These are phyloP conservation scores for Ricordea florida DNA, from an alignment of 92 coral and sea anemone genomes.

Conservation along the genomic window DNA sequence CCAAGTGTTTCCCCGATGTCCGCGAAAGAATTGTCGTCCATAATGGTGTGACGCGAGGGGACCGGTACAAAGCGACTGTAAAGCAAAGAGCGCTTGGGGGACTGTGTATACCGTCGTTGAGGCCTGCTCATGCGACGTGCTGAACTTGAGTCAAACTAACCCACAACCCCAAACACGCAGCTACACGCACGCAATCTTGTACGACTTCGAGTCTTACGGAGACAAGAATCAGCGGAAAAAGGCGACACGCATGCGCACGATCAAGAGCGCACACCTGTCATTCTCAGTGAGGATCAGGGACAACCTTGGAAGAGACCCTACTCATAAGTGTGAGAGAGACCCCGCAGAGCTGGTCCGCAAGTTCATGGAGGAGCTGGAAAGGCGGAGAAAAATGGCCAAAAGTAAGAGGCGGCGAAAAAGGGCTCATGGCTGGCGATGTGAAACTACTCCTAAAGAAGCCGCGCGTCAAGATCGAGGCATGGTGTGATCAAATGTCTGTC, in stretches of 20 bases:
- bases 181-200: background rate
- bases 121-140: background rate
- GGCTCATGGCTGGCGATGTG: no score
- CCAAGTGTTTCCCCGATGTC: background rate
- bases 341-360: background rate
- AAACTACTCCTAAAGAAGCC: no score
- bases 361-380: no score
- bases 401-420: no score
- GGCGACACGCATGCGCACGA: background rate
- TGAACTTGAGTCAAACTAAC: background rate
- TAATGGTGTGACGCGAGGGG: background rate
- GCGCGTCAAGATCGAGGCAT: no score
- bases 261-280: background rate
- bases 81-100: background rate
- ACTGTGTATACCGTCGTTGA: background rate
- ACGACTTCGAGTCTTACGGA: background rate
- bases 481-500: no score
- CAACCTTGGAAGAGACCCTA: background rate
- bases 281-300: no score
- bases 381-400: no score
- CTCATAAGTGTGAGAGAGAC: background rate
- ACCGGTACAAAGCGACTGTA: background rate
- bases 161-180: background rate
- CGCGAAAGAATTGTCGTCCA: background rate
- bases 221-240: background rate